Evolutionary conservation across 2,888 invertebrate genomes (phyloP).

Genomic region (Drosophila nr. medialis): DNA sequence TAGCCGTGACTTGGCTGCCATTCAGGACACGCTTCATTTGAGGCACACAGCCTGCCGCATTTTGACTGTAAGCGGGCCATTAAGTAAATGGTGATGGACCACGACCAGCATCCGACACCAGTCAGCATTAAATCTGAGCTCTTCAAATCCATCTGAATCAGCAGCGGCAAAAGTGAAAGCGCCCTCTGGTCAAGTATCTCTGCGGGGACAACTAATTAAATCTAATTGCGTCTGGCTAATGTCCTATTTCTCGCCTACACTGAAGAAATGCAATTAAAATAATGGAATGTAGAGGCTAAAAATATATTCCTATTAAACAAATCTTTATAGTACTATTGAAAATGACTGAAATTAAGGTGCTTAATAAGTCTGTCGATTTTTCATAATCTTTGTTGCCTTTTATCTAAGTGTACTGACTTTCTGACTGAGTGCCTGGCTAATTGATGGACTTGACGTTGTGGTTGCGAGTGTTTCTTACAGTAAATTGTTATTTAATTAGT

Average conservation of each 20-base stretch:
- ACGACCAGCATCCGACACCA: slow-evolving; percentile 33
- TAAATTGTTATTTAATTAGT: slow-evolving; percentile 75
- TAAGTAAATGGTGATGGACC: slow-evolving; percentile 37
- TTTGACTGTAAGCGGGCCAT: slow-evolving; percentile 35
- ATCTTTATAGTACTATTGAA: neutral
- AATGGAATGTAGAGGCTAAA: neutral
- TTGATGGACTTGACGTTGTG: slow-evolving; percentile 18
- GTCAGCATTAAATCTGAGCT: slow-evolving; percentile 59
- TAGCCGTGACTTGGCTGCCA: slow-evolving; percentile 54
- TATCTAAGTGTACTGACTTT: slow-evolving; percentile 3
- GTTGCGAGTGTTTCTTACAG: slow-evolving; percentile 35
- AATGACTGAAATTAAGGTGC: neutral
- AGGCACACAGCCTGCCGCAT: slow-evolving; percentile 7
- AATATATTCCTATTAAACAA: neutral
- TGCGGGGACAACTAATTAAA: slow-evolving; percentile 75
- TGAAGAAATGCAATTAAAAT: neutral
- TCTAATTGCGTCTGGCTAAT: slow-evolving; percentile 65
- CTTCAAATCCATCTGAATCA: slow-evolving; percentile 67
- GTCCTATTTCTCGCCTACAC: slow-evolving; percentile 7
- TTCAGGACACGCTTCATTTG: slow-evolving; percentile 70
- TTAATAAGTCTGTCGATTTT: neutral
- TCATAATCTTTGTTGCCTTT: neutral
- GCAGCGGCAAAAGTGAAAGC: slow-evolving; percentile 19
- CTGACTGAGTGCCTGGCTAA: slow-evolving; percentile 19
- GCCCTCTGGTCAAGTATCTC: slow-evolving; percentile 50